Conservation (phyloP, 92 coral and sea anemone genomes). For the Ricordea florida region DNA sequence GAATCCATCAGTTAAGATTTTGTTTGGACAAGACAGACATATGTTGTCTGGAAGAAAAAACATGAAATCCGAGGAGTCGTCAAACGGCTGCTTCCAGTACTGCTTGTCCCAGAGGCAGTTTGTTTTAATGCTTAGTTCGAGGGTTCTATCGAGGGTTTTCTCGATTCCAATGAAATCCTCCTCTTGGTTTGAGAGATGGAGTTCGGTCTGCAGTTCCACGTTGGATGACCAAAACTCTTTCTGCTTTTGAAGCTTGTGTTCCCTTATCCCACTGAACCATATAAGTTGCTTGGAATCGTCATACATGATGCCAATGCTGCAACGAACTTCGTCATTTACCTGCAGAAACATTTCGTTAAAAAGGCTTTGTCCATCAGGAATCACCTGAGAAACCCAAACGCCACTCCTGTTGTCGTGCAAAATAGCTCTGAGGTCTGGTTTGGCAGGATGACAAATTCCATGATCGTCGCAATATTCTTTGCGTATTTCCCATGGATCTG, state of each 20-base stretch:
- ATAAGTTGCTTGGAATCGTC: constrained; percentile 2
- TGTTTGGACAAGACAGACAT: constrained; percentile 1
- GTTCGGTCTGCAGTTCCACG: background rate
- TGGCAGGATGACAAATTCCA: constrained; percentile 1
- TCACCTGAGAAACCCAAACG: background rate
- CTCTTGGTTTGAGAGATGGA: background rate
- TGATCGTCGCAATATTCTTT: background rate
- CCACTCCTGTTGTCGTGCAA: background rate
- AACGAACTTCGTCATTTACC: background rate
- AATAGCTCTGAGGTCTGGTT: background rate
- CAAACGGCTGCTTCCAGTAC: background rate
- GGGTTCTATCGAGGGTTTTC: constrained; percentile 9
- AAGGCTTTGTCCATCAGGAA: background rate
- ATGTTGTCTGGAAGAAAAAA: constrained; percentile 15
- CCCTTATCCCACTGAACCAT: constrained; percentile 1
- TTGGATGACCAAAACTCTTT: constrained; percentile 7
- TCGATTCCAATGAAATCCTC: constrained; percentile 1
- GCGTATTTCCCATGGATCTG: constrained; percentile 11
- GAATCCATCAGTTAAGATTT: background rate
- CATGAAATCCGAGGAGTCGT: background rate
- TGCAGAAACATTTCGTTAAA: background rate
- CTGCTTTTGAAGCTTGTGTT: background rate
- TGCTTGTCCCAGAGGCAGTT: constrained; percentile 1
- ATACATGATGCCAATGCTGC: background rate
- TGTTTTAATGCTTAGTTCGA: background rate